Evolutionary conservation across 2,888 invertebrate species (phyloP).

Genomic region (Cryptus viduatorius): DNA sequence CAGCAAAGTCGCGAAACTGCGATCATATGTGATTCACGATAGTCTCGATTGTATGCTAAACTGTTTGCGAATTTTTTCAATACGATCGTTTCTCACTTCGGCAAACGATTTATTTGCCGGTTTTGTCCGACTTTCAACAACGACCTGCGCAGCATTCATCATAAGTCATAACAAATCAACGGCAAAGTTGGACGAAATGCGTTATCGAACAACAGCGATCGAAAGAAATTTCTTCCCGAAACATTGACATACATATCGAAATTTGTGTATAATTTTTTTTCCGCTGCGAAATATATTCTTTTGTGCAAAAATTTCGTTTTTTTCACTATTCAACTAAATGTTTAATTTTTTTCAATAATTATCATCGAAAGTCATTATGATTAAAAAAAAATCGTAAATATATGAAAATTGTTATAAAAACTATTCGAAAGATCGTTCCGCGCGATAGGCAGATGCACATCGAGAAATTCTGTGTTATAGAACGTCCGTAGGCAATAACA

Average conservation of each 20-base stretch:
- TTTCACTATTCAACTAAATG: no score
- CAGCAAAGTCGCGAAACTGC: constrained; percentile 6
- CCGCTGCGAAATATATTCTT: no score
- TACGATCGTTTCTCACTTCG: not conserved
- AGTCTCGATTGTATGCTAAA: constrained; percentile 3
- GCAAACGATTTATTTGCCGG: not conserved
- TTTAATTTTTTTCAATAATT: no score
- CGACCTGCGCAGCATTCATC: not conserved
- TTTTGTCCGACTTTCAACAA: not conserved
- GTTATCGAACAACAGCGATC: not conserved
- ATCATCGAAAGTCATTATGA: no score
- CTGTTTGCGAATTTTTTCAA: not conserved
- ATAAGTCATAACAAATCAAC: no score
- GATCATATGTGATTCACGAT: not conserved
- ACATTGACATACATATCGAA: not conserved
- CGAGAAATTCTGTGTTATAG: constrained; percentile 40
- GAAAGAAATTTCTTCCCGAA: not conserved
- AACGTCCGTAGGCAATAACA: constrained; percentile 42
- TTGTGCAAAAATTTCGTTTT: no score
- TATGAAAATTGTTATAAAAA: not conserved
- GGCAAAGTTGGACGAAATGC: not conserved
- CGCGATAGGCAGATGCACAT: constrained; percentile 14
- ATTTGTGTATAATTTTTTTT: no score
- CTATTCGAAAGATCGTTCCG: not conserved
- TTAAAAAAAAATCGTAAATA: no score